A percentile compares a stretch with the other conserved stretches of the same genome.
phyloP scores from a whole-genome alignment of 2,113 vertebrate species.

The Leucopternis melanops region DNA sequence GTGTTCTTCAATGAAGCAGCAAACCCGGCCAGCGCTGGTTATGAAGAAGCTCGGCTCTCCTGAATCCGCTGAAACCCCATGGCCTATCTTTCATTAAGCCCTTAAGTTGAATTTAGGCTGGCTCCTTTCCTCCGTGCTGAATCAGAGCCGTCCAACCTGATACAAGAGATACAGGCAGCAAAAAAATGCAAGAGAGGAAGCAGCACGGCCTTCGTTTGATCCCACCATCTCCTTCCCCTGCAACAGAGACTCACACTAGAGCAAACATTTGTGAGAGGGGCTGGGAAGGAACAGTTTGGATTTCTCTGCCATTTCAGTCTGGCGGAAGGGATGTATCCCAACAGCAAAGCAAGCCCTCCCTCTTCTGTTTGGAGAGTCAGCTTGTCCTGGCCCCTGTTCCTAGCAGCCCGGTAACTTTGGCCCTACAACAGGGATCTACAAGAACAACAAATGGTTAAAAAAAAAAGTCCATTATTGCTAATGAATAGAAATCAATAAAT shows the following conservation, averaged over 20 bases:
- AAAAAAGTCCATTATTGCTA: background rate
- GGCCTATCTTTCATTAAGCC: background rate
- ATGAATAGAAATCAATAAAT: background rate
- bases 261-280: background rate
- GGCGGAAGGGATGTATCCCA: background rate
- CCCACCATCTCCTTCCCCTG: background rate
- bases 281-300: background rate
- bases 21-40: background rate
- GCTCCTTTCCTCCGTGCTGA: background rate
- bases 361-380: background rate
- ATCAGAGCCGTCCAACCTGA: background rate
- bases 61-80: background rate
- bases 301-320: background rate
- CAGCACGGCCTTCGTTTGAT: background rate
- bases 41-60: background rate
- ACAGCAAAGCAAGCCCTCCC: background rate
- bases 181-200: background rate
- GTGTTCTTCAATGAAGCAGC: background rate
- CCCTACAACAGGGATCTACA: background rate
- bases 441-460: background rate
- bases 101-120: background rate
- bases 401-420: background rate
- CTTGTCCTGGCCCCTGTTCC: background rate
- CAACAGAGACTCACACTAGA: background rate
- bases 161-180: background rate